Base-by-base conservation (phyloP, 2,797 vertebrate genomes). In the Xiphorhynchus erythropygius region DNA sequence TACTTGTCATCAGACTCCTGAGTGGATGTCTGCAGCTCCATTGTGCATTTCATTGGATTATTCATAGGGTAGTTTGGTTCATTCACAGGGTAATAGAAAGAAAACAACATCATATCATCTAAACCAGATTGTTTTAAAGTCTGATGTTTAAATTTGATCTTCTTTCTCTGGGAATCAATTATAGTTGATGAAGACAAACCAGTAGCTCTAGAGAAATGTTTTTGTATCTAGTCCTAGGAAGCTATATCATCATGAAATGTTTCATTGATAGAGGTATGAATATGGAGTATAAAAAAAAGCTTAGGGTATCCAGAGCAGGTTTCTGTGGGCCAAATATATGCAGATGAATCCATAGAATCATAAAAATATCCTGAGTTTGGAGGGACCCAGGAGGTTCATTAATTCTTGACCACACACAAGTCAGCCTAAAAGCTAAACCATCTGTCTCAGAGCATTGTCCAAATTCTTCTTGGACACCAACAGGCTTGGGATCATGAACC, bases 1-100 rank as follows among this genome's bases (percentile, higher is more conserved):
- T 50, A 52, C 14, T 41, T 0, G 0, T 35, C 30, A 35, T 56
- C 42, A 68, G 27, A 42, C 8, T 23, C 12, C 17, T 46, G 13
- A 91, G 13, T 3, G n/a, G 53, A 57, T 42, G 21, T 37, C 53
- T 81, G 27, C 17, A 60, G 32, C 18, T 50, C 33, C 56, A 9
- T 46, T 37, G 35, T 14, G 14, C 17, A 30, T 74, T 64, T 64
- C 10, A 47, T 16, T 16, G 10, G 18, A 24, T 64, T 33, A 47
- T 30, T 55, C 23, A 39, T 47, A 16, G 7, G 15, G 12, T 7
- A 47, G 15, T 73, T 77, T 71, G 21, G 9, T 30, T 65, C 28
- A 65, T 47, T 56, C 37, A 21, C 11, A 33, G 3, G 5, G 4
- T 78, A 82, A 33, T 6, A 64, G 21, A 63, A 13, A 78, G 7